Evolutionary conservation across 2,888 invertebrate genomes (phyloP), one percentile per base, ranked within the genome.

Genomic region (Drosophila barbarae): DNA sequence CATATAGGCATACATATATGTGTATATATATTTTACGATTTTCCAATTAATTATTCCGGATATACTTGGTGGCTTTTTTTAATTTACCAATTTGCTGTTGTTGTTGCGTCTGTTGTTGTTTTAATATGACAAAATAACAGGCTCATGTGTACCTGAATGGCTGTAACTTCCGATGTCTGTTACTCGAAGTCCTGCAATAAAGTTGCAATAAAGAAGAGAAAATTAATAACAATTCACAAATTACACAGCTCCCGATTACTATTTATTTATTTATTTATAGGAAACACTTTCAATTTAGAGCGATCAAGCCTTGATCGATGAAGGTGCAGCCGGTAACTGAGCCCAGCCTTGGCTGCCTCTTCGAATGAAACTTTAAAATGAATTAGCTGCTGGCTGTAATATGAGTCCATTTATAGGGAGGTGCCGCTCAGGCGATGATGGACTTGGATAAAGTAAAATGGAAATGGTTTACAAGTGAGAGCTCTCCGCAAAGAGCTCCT

Each of bases 81-180:
- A 50, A 72, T 69, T 76, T 71, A 73, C 69, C 76, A 84, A 46
- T 46, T 46, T 32, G 46, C 46, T 30, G 46, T 32, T 46, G 44
- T 46, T 46, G 30, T 46, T 21, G 46, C 46, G 21, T 30, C 30
- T 46, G 46, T 46, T 46, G 46, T 46, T 46, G 68, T 57, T 57
- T 57, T 65, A 65, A 71, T 36, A 73, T 74, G 68, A 66, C 69
- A 72, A 71, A 58, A 57, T 65, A 66, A 55, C 73, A 55, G 83
- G 80, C 87, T 96, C 96, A 96, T 96, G 96, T 96, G 94, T 96
- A 96, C 93, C 96, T 95, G 93, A 96, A 95, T 90, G 96, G 96
- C 92, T 96, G 95, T 91, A 96, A 93, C 93, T 97, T 97, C 93
- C 97, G 95, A 93, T 97, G 96, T 93, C 96, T 96, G 93, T 96